These are phyloP conservation scores for Agapornis canus DNA, from an alignment of 2,797 vertebrate genomes.

Conservation along the genomic window DNA sequence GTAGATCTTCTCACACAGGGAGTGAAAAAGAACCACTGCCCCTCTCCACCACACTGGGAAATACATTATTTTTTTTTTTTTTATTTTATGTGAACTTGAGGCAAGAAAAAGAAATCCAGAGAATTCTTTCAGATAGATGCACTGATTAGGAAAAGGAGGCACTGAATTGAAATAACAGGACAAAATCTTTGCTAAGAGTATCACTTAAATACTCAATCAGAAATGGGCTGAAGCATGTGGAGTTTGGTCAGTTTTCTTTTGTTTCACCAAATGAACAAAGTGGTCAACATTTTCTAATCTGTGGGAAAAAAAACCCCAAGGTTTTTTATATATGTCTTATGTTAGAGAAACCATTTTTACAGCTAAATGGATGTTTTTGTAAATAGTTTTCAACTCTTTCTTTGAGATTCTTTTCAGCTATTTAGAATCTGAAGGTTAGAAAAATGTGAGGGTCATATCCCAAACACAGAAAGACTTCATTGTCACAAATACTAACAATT, in stretches of 20 bases:
- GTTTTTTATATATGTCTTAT: neutral
- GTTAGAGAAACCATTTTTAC: neutral
- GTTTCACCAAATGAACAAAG: neutral
- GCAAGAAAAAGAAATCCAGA: neutral
- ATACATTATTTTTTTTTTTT: neutral
- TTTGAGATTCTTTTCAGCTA: neutral
- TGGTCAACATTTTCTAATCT: neutral
- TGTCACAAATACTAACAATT: neutral
- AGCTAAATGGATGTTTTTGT: neutral
- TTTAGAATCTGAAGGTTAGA: neutral
- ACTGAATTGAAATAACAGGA: neutral
- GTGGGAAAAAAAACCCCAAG: neutral
- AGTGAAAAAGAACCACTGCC: neutral
- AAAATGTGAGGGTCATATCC: neutral
- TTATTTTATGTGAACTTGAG: neutral
- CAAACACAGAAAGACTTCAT: neutral
- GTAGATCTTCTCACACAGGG: neutral
- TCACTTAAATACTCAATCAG: neutral
- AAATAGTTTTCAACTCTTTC: neutral
- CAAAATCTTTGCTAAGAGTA: neutral
- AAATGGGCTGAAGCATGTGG: neutral
- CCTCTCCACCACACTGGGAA: neutral
- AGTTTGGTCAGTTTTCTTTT: fast-evolving
- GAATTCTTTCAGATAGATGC: neutral
- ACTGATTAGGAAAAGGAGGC: neutral